Percentiles rank a stretch among this genome's conserved stretches.
Conservation (phyloP, 2,113 vertebrate species). For the Anas platyrhynchos region DNA sequence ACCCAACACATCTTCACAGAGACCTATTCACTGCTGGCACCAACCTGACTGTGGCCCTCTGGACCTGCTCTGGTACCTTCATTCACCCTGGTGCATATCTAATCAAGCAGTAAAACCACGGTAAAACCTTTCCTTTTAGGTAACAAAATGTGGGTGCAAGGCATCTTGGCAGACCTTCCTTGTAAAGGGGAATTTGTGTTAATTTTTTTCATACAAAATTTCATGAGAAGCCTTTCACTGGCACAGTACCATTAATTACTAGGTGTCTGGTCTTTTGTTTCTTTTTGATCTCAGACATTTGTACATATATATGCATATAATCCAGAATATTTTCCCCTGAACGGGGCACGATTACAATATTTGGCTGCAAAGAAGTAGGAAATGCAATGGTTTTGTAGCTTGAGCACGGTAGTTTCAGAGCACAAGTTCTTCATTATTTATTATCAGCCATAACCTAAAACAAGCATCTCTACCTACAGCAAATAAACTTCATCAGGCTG, state of each 20-base stretch:
- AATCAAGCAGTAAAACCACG: not conserved
- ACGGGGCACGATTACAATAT: not conserved
- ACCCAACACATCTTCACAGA: not conserved
- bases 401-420: not conserved
- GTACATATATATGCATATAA: not conserved
- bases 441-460: not conserved
- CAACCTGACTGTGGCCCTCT: not conserved
- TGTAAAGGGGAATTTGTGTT: not conserved
- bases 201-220: not conserved
- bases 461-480: not conserved
- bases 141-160: not conserved
- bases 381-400: not conserved
- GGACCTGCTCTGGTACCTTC: not conserved
- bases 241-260: not conserved
- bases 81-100: not conserved
- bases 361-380: not conserved
- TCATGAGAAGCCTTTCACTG: not conserved
- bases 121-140: not conserved
- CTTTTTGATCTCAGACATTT: not conserved
- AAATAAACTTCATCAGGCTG: not conserved
- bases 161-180: not conserved
- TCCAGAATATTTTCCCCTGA: not conserved
- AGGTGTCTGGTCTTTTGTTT: not conserved
- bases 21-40: not conserved
- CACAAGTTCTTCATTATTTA: not conserved